Evolutionary conservation across 2,888 invertebrate species (phyloP), one percentile per base, ranked within the genome.

Genomic region (Galerucella calmariensis): DNA sequence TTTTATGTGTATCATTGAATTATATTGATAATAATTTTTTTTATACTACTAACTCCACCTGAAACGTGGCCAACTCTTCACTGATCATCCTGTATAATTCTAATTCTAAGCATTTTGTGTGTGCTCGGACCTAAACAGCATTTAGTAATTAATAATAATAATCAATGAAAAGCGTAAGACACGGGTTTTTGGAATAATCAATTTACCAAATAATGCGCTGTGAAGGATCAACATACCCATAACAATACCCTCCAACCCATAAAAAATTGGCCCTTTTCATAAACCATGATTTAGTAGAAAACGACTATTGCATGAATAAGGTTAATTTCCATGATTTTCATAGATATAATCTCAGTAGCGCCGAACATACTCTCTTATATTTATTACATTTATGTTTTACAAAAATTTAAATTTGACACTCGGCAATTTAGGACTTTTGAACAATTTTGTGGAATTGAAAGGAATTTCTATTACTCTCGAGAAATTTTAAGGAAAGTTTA

Each of bases 241-340:
- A 75, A 76, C 75, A 78, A 78, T 70, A 74, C 71, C 71, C 27
- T 62, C 67, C 70, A 75, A 73, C 68, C 75, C 77, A 56, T 70
- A 16, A 73, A 67, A 74, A 56, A 69, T 69, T 67, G 69, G 51
- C 69, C 74, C 73, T 68, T 74, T 76, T 72, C 69, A 74, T 73
- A 71, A 74, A 77, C 74, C 68, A 73, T 77, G 75, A 78, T 78
- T 78, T 77, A 67, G 75, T 78, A 78, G 77, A 78, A 77, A 78
- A 78, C 75, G 72, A 69, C 63, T 70, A 63, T 51, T 20, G 58
- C 69, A 58, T 66, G 71, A 76, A 76, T 67, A 69, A 73, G 66
- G 78, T 75, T 73, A 74, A 78, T 76, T 75, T 76, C 72, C 66
- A 73, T 75, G 71, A 69, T 71, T 69, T 73, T 69, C 67, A 67